Evolutionary conservation across 1,140 invertebrate genomes (phyloP).

Genomic region (Lordiphosa stackelbergi): DNA sequence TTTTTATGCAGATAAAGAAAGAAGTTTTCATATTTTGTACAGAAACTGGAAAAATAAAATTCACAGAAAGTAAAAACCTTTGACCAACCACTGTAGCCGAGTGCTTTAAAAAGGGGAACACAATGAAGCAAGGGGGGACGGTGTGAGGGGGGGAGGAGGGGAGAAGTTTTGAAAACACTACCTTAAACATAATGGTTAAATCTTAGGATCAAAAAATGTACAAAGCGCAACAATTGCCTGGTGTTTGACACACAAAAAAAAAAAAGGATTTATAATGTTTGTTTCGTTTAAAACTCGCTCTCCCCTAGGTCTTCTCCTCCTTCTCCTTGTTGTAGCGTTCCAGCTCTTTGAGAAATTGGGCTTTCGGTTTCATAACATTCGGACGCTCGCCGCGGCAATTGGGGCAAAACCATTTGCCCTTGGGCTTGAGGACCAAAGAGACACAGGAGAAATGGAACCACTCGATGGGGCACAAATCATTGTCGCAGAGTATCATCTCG

Average conservation of each 20-base stretch:
- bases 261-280: background rate
- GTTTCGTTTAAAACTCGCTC: slow-evolving; percentile 12
- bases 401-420: slow-evolving; percentile 99
- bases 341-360: slow-evolving; percentile 92
- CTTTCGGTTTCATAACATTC: slow-evolving; percentile 95
- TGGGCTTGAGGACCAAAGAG: slow-evolving; percentile 95
- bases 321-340: slow-evolving; percentile 94
- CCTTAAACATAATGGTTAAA: slow-evolving; percentile 43
- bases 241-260: slow-evolving; percentile 61
- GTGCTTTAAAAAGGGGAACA: slow-evolving; percentile 12
- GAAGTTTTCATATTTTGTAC: slow-evolving; percentile 57
- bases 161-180: slow-evolving; percentile 40
- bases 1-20: slow-evolving; percentile 36
- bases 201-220: slow-evolving; percentile 65
- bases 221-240: slow-evolving; percentile 44
- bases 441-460: slow-evolving; percentile 99
- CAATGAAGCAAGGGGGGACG: slow-evolving; percentile 7
- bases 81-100: slow-evolving; percentile 1
- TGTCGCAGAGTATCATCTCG: slow-evolving; percentile 99
- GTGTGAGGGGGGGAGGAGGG: background rate
- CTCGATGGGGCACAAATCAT: slow-evolving; percentile 97
- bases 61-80: slow-evolving; percentile 14
- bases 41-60: slow-evolving; percentile 47
- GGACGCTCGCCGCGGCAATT: slow-evolving; percentile 94
- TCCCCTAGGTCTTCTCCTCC: slow-evolving; percentile 88